Base-by-base conservation (phyloP, 2,113 vertebrate species). In the Hippolais icterina region DNA sequence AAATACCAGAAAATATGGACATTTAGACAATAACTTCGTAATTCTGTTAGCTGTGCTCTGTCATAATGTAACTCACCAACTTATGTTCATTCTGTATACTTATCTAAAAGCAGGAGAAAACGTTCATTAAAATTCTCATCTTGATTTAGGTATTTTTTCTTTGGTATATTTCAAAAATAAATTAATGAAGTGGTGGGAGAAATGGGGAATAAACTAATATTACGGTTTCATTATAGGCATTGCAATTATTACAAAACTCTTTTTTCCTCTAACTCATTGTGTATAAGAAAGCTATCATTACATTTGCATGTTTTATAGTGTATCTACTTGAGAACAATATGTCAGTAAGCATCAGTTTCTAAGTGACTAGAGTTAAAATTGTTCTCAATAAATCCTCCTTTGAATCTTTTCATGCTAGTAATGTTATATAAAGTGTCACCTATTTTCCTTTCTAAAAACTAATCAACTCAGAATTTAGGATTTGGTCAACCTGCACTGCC, bases 281-380 rank as follows among this genome's bases (percentile, higher is more conserved):
- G 74, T 95, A 57, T 74, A 96, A 92, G 84, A 91, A 94, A 95
- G 50, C 87, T 90, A 78, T 83, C 81, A 56, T 77, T 74, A 72
- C 53, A 94, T 97, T 95, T 97, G 65, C 94, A 83, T 96, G 81
- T 82, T 97, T 96, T 96, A 47, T 86, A 80, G 74, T 92, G 65
- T 92, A 76, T 90, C 94, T 92, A 74, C 54, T 57, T 42, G 78
- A 96, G 96, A 95, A 83, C 85, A 94, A 49, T 69, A 83, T 88
- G 88, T 97, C 97, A 98, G 85, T 94, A 97, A 97, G 41, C 85
- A 96, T 95, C 91, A 95, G 44, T 24, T 96, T 95, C 95, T 95
- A 92, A 97, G 72, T 94, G 95, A 96, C 88, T 98, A 95, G 75
- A 96, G 79, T 94, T 89, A 96, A 97, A 97, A 96, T 96, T 20